Base-by-base conservation (phyloP, 2,113 vertebrate genomes). In the Rhombomys opimus region DNA sequence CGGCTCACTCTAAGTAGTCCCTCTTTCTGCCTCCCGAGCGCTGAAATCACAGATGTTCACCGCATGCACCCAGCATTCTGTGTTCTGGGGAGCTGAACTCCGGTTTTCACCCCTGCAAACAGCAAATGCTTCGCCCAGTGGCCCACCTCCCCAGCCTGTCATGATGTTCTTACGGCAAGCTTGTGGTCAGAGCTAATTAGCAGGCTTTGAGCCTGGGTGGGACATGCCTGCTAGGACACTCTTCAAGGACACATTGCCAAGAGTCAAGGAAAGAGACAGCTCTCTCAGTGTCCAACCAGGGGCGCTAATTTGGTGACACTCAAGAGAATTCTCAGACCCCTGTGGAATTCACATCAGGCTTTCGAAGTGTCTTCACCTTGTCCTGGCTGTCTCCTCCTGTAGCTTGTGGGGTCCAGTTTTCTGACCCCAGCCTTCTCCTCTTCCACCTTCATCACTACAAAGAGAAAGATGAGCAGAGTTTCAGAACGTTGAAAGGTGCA, bases 371-470 rank as follows among this genome's bases (percentile, higher is more conserved):
- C 41, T 77, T 96, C 95, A 97, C 97, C 97, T 97, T 86, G 86
- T 50, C 95, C 46, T 11, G 67, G 90, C 41, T 27, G 67, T 67
- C 82, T 91, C 46, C 87, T 96, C 89, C 77, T 89, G 73, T 93
- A 93, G 81, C 89, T 84, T 30, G 86, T 50, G 10, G 92, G 77
- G 35, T 93, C 84, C 91, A 96, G 90, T 41, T 54, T 95, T 91
- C 91, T 91, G 46, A 63, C 30, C 23, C 90, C 90, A 87, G 78
- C 50, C 54, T 95, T 96, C 78, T 97, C 84, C 38, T 96, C 95
- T 59, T 98, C 94, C 68, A 96, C 73, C 77, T 96, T 97, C 97
- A 97, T 97, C 35, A 23, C 97, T 98, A 41, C 9, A 89, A 95
- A 96, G 72, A 14, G 81, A 94, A 96, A 97, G 41, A 97, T 32